These are phyloP conservation scores for Actinia tenebrosa DNA, from an alignment of 64 coral and sea anemone species.

Conservation along the genomic window DNA sequence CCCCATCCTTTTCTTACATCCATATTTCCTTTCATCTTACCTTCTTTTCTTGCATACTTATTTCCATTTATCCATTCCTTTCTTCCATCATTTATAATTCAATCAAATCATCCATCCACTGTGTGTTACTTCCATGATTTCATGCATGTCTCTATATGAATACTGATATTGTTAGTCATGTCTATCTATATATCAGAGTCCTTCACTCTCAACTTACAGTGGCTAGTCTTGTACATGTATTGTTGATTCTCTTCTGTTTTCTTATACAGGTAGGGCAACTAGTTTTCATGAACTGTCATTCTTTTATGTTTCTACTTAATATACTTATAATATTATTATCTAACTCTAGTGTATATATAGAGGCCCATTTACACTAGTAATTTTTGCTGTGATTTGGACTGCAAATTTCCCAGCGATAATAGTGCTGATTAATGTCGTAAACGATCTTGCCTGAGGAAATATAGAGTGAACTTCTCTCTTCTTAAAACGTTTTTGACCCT, in stretches of 20 bases:
- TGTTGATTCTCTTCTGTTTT: constrained; percentile 11
- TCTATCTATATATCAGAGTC: constrained; percentile 2
- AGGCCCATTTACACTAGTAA: too few relatives aligned
- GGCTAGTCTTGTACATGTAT: constrained; percentile 11
- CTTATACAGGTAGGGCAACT: not conserved
- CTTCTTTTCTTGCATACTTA: not conserved
- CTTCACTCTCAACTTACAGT: constrained; percentile 2
- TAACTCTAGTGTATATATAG: too few relatives aligned
- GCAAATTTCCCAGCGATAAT: too few relatives aligned
- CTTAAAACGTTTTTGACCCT: too few relatives aligned
- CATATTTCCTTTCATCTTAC: too few relatives aligned
- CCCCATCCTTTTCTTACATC: too few relatives aligned
- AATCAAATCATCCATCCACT: not conserved
- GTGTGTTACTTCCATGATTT: too few relatives aligned
- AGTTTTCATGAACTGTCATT: not conserved
- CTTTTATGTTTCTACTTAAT: not conserved
- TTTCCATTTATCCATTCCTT: not conserved
- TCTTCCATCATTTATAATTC: not conserved
- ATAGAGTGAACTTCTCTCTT: too few relatives aligned
- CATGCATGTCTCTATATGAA: not conserved
- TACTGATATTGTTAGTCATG: constrained; percentile 14
- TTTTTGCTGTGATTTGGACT: too few relatives aligned
- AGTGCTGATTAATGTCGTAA: too few relatives aligned
- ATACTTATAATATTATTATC: not conserved
- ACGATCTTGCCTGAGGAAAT: too few relatives aligned